Conservation (phyloP, 2,797 vertebrate species). For the Arctocebus calabarensis region DNA sequence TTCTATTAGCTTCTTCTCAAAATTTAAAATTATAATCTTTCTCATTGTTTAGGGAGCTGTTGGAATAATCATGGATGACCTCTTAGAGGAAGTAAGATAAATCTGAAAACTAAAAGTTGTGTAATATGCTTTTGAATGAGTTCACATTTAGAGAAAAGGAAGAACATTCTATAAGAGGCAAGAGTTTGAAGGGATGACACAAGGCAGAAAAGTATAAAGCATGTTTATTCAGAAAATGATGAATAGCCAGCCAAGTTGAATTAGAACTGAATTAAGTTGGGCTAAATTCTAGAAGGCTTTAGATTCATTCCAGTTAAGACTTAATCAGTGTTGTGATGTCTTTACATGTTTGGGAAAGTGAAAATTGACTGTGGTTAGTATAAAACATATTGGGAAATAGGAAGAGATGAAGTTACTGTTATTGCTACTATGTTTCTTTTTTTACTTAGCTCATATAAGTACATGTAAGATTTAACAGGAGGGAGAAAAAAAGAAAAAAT, state of each 20-base stretch:
- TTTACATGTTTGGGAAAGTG: background rate
- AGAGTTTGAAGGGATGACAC: background rate
- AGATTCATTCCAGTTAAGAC: constrained; percentile 13
- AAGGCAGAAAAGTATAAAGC: background rate
- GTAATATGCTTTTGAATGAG: background rate
- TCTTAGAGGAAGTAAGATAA: constrained; percentile 1
- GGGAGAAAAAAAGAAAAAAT: constrained; percentile 9
- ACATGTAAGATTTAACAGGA: background rate
- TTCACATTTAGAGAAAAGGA: background rate
- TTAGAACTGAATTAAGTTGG: background rate
- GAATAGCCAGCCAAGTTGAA: background rate
- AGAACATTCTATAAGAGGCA: background rate
- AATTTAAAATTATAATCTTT: background rate
- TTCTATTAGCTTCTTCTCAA: constrained; percentile 16
- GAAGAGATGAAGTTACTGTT: background rate
- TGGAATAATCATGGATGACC: background rate
- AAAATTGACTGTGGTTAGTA: background rate
- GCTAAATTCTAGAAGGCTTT: constrained; percentile 23
- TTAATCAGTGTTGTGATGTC: background rate
- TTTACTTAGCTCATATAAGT: background rate
- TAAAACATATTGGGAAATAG: constrained; percentile 22
- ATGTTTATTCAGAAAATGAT: constrained; percentile 18
- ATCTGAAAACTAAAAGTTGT: background rate
- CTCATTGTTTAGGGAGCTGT: background rate
- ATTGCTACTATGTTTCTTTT: background rate